Evolutionary conservation across 2,797 vertebrate genomes (phyloP), one percentile per base, ranked within the genome.

Genomic region (Synaphobranchus kaupii): DNA sequence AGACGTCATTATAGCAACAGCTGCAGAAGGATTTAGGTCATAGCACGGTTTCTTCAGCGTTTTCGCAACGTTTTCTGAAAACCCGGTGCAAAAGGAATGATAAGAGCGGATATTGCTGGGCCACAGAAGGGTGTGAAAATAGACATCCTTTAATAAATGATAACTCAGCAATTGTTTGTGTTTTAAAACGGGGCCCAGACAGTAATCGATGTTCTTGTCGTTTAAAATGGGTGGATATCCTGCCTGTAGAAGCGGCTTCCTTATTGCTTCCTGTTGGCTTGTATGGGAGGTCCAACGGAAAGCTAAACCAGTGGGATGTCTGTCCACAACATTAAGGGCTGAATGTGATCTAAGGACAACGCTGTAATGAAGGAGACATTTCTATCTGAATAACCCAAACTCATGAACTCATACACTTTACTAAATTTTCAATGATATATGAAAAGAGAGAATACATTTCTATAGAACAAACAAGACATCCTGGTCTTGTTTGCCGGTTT

Each of bases 201-300:
- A 8, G 28, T 17, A 56, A 89, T 58, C 68, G 63, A 90, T 81
- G 68, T 56, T 83, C 50, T 71, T 52, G 84, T 86, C 83, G 63
- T 13, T 73, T 60, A 85, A 92, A 87, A 52, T 58, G 83, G 68
- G 48, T 89, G 95, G 92, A 95, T 95, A 91, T 90, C 86, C 4
- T 44, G 71, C 86, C 85, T 92, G 92, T 92, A 85, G 47, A 20
- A 91, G 78, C 84, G 54, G 90, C 91, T 96, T 95, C 93, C 95
- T 95, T 91, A 95, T 92, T 93, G 92, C 94, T 96, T 95, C 95
- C 94, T 89, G 93, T 95, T 93, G 89, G 91, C 91, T 91, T 78
- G 60, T 90, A 87, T 90, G 86, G 82, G 88, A 92, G 83, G 89
- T 90, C 89, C 58, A 90, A 58, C 1, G 47, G 58, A 71, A 87